Base-by-base conservation (phyloP, 2,797 vertebrate species). In the Steatocranus sp. region DNA sequence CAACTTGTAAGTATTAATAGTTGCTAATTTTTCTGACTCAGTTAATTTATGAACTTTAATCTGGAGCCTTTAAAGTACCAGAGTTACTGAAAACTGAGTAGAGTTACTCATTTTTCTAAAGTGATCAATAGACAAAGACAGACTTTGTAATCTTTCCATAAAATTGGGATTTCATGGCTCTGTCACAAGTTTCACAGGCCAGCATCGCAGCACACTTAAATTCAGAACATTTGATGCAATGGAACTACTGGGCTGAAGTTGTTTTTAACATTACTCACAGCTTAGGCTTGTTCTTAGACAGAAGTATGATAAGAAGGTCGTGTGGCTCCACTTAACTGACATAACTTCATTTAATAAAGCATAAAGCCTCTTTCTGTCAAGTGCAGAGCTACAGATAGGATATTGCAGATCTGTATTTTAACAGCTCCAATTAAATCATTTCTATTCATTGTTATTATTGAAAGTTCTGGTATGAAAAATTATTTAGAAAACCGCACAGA, bases 381-480 rank as follows among this genome's bases (percentile, higher is more conserved):
- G 34, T 0, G 61, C 61, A 66, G 12, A 15, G n/a, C 18, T 1
- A n/a, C 17, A 56, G 15, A 18, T 32, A 74, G 43, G 48, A 49
- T 76, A 51, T 36, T 18, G 0, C 4, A 56, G 17, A 25, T 76
- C 36, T 76, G 36, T n/a, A 46, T 27, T 54, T 27, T n/a, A 66
- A 38, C 2, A 1, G 20, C 20, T 41, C 3, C 20, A 1, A 14
- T 7, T 14, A 41, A 41, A 66, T 41, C 0, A 4, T 41, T 66
- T 41, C 5, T 66, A 23, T 66, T 66, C n/a, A 41, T 17, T 43
- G 38, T 11, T 17, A 43, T 2, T 46, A 70, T 18, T 43, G 14
- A 11, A 68, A 68, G 20, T 46, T 46, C 6, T 46, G 20, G 0
- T 27, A 0, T 27, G 0, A 70, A 70, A 27, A 46, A 5, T 46